phyloP scores from a whole-genome alignment of 2,797 vertebrate species.

The Paguma larvata region DNA sequence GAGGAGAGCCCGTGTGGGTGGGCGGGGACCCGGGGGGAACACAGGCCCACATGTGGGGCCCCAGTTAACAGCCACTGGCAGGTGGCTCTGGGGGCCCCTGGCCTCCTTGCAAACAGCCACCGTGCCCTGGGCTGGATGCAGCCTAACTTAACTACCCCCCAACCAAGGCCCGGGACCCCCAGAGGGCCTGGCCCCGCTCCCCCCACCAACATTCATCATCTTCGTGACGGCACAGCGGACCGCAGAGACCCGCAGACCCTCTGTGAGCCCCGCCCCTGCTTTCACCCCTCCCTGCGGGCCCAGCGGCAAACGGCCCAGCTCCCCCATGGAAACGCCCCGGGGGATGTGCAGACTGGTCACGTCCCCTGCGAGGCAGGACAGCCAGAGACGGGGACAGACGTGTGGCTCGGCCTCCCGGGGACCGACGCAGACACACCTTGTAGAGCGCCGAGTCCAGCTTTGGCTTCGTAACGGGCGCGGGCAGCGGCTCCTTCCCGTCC shows the following conservation, averaged over 20 bases:
- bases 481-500: constrained; percentile 94
- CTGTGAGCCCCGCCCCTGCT: accelerated
- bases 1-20: neutral
- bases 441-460: constrained; percentile 92
- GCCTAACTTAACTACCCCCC: neutral
- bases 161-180: neutral
- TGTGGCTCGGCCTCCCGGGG: neutral
- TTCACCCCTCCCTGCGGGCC: neutral
- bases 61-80: neutral
- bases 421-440: constrained; percentile 89
- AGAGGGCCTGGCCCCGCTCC: neutral
- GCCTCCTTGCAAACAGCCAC: neutral
- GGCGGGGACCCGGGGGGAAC: neutral
- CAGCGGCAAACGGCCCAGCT: neutral
- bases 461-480: constrained; percentile 92
- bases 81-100: neutral
- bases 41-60: neutral
- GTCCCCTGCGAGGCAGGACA: too few species aligned
- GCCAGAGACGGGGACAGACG: neutral
- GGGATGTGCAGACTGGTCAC: neutral
- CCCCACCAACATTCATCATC: accelerated
- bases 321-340: neutral
- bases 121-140: neutral
- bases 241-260: neutral
- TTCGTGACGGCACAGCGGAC: accelerated